Evolutionary conservation across 2,113 vertebrate genomes (phyloP).

Genomic region (Chaetodon auriga): DNA sequence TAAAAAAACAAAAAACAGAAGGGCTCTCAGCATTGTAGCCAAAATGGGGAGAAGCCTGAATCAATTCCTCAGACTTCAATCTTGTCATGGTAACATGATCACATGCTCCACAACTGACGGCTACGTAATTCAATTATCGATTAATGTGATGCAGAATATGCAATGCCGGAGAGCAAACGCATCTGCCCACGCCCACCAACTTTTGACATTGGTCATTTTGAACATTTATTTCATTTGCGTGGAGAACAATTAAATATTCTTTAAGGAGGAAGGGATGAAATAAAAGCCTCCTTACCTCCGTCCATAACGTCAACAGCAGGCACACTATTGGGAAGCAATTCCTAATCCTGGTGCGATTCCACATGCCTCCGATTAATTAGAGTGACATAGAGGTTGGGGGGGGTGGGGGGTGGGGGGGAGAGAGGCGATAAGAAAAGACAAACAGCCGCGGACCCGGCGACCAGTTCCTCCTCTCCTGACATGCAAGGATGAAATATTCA

Average conservation of each 20-base stretch:
- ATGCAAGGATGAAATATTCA: conserved; percentile 77
- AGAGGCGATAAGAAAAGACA: conserved; percentile 69
- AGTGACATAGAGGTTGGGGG: conserved; percentile 63
- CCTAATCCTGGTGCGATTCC: conserved; percentile 85
- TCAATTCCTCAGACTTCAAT: conserved; percentile 48
- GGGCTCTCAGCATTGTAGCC: conserved; percentile 19
- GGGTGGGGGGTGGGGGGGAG: background rate
- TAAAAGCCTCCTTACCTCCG: conserved; percentile 79
- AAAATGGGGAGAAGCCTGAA: conserved; percentile 55
- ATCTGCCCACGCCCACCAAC: conserved; percentile 78
- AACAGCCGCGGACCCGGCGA: conserved; percentile 83
- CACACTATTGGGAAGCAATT: conserved; percentile 81
- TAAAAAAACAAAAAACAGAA: background rate
- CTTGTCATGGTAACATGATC: conserved; percentile 77
- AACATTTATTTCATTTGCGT: conserved; percentile 26
- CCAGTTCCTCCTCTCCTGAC: conserved; percentile 81
- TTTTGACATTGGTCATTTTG: conserved; percentile 67
- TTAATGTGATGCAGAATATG: conserved; percentile 63
- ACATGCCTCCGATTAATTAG: conserved; percentile 87
- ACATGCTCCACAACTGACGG: conserved; percentile 75
- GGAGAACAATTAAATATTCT: background rate
- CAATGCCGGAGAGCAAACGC: conserved; percentile 45
- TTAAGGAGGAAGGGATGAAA: background rate
- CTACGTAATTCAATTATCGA: conserved; percentile 81
- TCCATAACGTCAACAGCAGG: conserved; percentile 86